Evolutionary conservation across 1,140 invertebrate genomes (phyloP).

Genomic region (Drepana arcuata): DNA sequence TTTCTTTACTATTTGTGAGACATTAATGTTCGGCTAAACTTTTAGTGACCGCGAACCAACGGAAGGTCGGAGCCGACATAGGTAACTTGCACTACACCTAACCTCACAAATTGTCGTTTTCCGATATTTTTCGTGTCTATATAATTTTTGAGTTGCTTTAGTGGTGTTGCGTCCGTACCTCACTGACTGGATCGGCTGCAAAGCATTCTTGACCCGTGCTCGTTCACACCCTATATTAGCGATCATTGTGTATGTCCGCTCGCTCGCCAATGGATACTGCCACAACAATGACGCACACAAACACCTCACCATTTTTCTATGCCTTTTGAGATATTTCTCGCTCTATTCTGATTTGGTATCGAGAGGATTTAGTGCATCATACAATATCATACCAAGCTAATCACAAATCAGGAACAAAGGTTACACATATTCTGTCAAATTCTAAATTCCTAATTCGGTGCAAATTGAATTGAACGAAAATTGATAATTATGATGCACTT

Average conservation of each 20-base stretch:
- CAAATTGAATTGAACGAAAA: conserved; percentile 14
- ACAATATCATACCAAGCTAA: conserved; percentile 43
- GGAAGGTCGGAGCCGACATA: conserved; percentile 82
- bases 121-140: conserved; percentile 67
- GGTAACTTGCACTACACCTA: conserved; percentile 76
- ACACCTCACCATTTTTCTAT: conserved; percentile 56
- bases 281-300: conserved; percentile 52
- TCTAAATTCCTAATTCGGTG: background rate
- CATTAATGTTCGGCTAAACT: conserved; percentile 70
- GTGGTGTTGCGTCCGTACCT: conserved; percentile 68
- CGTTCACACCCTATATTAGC: conserved; percentile 62
- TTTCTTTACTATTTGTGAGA: conserved; percentile 62
- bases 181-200: conserved; percentile 66
- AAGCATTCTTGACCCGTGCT: conserved; percentile 64
- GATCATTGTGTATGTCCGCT: conserved; percentile 68
- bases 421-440: conserved; percentile 8
- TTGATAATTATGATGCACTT: conserved; percentile 69
- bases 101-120: conserved; percentile 70
- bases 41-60: conserved; percentile 82
- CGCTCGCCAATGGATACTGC: conserved; percentile 54
- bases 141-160: conserved; percentile 68
- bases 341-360: conserved; percentile 47
- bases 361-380: conserved; percentile 66
- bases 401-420: conserved; percentile 22
- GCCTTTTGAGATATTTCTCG: conserved; percentile 54